Conservation (phyloP, 53 echinoderm and acorn worm genomes). For the Glandiceps talaboti region DNA sequence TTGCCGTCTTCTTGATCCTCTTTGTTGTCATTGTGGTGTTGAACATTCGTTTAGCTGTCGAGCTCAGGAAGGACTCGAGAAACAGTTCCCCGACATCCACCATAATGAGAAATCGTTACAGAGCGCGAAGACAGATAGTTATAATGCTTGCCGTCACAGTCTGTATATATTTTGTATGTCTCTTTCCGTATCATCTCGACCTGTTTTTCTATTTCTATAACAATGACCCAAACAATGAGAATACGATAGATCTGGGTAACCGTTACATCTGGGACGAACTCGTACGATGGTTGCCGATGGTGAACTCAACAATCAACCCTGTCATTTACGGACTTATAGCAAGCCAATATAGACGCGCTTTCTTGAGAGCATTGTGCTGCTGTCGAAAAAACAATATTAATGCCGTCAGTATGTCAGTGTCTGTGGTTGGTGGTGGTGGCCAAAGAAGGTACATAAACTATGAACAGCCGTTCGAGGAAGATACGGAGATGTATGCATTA, state of each 20-base stretch:
- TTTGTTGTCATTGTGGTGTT: constrained; percentile 16
- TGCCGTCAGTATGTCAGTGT: neutral
- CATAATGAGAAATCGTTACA: neutral
- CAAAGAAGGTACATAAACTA: neutral
- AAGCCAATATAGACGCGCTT: neutral
- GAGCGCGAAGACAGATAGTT: neutral
- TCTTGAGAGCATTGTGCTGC: neutral
- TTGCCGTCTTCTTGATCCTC: constrained; percentile 8
- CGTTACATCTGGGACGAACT: neutral
- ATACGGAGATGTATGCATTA: neutral
- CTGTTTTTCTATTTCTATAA: neutral
- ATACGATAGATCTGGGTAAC: neutral
- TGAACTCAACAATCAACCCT: neutral
- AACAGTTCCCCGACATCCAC: neutral
- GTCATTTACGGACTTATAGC: neutral
- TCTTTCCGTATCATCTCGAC: neutral
- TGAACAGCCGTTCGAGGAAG: neutral
- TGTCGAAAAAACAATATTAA: neutral
- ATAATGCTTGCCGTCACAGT: neutral
- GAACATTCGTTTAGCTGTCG: constrained; percentile 9
- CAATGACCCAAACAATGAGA: neutral
- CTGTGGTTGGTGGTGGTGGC: neutral
- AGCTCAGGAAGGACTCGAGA: neutral
- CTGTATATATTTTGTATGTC: neutral
- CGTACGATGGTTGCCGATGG: neutral